phyloP scores from a whole-genome alignment of 2,113 vertebrate genomes.

The Mus pahari region DNA sequence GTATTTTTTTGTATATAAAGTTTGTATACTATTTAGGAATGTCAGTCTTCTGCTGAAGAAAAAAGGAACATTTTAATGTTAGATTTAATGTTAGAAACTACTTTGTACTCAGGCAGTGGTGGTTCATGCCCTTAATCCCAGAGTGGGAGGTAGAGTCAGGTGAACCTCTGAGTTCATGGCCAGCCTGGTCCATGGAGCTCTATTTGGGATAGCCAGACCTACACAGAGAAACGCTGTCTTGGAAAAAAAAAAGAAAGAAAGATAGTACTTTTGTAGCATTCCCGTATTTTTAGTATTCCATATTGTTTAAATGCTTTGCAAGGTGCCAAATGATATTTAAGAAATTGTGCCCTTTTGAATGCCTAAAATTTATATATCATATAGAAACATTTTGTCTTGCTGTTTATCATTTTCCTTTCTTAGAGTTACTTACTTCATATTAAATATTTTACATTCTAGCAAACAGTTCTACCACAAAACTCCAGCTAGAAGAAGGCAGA shows the following conservation, averaged over 20 bases:
- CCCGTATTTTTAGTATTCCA: neutral
- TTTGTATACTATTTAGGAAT: constrained; percentile 6
- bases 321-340: neutral
- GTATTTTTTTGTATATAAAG: neutral
- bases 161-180: too few relatives aligned
- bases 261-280: neutral
- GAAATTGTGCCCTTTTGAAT: neutral
- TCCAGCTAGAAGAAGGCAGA: neutral
- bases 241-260: too few relatives aligned
- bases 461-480: constrained; percentile 31
- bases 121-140: too few relatives aligned
- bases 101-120: neutral
- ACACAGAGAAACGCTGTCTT: too few relatives aligned
- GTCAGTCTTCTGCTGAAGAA: constrained; percentile 11
- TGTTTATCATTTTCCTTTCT: constrained; percentile 21
- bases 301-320: neutral
- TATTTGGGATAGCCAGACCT: too few relatives aligned
- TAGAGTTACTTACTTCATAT: constrained; percentile 34
- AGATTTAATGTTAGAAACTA: constrained; percentile 30
- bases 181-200: too few relatives aligned
- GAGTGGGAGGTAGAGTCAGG: too few relatives aligned
- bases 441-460: neutral
- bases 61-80: constrained; percentile 40
- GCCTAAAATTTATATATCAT: neutral
- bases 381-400: constrained; percentile 12